These are phyloP conservation scores for Rhysida immarginata DNA, from an alignment of 1,140 invertebrate genomes.

Conservation along the genomic window DNA sequence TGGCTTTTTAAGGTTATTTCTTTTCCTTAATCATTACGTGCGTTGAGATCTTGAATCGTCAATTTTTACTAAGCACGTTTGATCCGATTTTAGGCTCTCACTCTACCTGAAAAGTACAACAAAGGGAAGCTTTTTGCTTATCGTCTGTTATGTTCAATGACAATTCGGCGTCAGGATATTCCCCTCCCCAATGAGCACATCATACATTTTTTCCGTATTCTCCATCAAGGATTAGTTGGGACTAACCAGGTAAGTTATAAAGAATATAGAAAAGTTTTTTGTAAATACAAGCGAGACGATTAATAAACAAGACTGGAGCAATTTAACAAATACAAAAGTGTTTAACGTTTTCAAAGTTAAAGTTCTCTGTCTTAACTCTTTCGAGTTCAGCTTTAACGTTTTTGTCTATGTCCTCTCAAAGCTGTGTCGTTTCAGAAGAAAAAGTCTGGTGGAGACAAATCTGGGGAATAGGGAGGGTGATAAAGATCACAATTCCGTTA, in stretches of 20 bases:
- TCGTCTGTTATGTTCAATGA: slow-evolving; percentile 56
- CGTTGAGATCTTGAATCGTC: neutral
- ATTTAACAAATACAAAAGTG: no score
- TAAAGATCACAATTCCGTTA: no score
- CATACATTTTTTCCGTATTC: slow-evolving; percentile 67
- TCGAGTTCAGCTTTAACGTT: no score
- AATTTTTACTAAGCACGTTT: slow-evolving; percentile 2
- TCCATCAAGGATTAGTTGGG: slow-evolving; percentile 56
- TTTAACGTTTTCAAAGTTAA: no score
- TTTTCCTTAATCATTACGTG: neutral
- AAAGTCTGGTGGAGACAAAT: no score
- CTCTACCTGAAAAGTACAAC: slow-evolving; percentile 45
- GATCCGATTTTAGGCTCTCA: slow-evolving; percentile 40
- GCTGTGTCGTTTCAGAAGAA: no score
- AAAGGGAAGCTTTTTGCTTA: slow-evolving; percentile 62
- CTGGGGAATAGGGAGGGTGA: no score
- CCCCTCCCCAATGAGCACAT: slow-evolving; percentile 49
- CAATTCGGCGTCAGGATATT: slow-evolving; percentile 43
- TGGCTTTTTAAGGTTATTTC: slow-evolving; percentile 60
- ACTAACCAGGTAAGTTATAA: slow-evolving; percentile 34
- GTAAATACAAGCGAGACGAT: no score
- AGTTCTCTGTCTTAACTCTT: no score
- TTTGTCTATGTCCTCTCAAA: no score
- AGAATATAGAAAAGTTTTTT: slow-evolving; percentile 13
- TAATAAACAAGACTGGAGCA: no score